Base-by-base conservation (phyloP, 2,888 invertebrate genomes). In the Megastigmus dorsalis region DNA sequence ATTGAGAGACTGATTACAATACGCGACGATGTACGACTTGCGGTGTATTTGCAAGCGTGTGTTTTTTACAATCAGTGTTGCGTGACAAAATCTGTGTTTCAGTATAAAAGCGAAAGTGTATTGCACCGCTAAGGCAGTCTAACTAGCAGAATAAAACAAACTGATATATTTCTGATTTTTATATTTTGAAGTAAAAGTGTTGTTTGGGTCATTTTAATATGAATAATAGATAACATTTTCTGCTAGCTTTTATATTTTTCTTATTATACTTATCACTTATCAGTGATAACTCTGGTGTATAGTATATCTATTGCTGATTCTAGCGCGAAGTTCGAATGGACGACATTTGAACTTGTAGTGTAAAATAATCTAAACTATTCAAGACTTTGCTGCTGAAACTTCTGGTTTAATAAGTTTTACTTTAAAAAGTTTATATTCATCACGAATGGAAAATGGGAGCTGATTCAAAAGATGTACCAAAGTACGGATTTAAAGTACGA, bases 401-500 rank as follows among this genome's bases (percentile, higher is more conserved):
- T n/a, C n/a, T n/a, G n/a, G n/a, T n/a, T n/a, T n/a, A n/a, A n/a
- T n/a, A n/a, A n/a, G n/a, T n/a, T n/a, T n/a, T n/a, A n/a, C n/a
- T n/a, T n/a, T n/a, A n/a, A n/a, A n/a, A n/a, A n/a, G n/a, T n/a
- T n/a, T n/a, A n/a, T n/a, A n/a, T n/a, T n/a, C n/a, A n/a, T n/a
- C n/a, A n/a, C n/a, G n/a, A 3, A 4, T 15, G 18, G 6, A 67
- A 50, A 63, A 75, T 75, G 74, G 60, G 23, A 15, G 18, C 9
- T 20, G 30, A 6, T 3, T 10, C 9, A 0, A 75, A 52, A 2
- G 85, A 86, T 30, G 86, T 91, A 74, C 92, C 95, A 15, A 90
- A 91, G 76, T 92, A 91, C 84, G 95, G 95, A 10, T 90, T 95
- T 78, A 94, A 94, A 87, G 89, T 94, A n/a, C 90, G 90, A 79